Evolutionary conservation across 2,888 invertebrate genomes (phyloP).

Genomic region (Machimus rusticus): DNA sequence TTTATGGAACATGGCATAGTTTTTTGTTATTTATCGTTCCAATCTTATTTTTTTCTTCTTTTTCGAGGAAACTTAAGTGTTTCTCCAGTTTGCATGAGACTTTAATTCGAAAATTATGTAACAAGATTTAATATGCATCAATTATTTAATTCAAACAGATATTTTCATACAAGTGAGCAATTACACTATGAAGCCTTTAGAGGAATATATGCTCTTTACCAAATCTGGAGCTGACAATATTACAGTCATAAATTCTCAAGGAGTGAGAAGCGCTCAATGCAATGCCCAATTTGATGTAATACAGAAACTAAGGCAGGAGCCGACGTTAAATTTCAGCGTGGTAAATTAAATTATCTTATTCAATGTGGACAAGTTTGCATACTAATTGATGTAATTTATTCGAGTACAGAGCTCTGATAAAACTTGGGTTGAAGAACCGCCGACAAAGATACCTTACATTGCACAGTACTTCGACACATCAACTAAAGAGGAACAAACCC

Average conservation of each 20-base stretch:
- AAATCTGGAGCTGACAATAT: constrained; percentile 84
- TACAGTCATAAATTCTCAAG: constrained; percentile 85
- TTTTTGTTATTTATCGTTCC: constrained; percentile 37
- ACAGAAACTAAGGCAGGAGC: constrained; percentile 67
- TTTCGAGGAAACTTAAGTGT: not conserved
- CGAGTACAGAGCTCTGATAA: constrained; percentile 74
- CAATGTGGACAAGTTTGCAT: not conserved
- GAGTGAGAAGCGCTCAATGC: constrained; percentile 86
- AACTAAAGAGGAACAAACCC: constrained; percentile 80
- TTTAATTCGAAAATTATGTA: not conserved
- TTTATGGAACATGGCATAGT: constrained; percentile 40
- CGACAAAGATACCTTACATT: constrained; percentile 77
- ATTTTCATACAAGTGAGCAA: constrained; percentile 86
- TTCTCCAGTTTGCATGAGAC: not conserved
- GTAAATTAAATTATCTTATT: constrained; percentile 59
- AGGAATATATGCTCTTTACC: constrained; percentile 92
- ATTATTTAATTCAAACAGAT: constrained; percentile 65
- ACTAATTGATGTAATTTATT: constrained; percentile 24
- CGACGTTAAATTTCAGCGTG: constrained; percentile 68
- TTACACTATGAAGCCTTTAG: constrained; percentile 83
- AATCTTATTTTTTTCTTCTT: too few relatives aligned
- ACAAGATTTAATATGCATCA: not conserved
- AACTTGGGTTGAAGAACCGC: constrained; percentile 86
- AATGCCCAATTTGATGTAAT: constrained; percentile 77
- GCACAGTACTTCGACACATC: constrained; percentile 77